These are phyloP conservation scores for Burhinus oedicnemus DNA, from an alignment of 2,113 vertebrate species.

Conservation along the genomic window DNA sequence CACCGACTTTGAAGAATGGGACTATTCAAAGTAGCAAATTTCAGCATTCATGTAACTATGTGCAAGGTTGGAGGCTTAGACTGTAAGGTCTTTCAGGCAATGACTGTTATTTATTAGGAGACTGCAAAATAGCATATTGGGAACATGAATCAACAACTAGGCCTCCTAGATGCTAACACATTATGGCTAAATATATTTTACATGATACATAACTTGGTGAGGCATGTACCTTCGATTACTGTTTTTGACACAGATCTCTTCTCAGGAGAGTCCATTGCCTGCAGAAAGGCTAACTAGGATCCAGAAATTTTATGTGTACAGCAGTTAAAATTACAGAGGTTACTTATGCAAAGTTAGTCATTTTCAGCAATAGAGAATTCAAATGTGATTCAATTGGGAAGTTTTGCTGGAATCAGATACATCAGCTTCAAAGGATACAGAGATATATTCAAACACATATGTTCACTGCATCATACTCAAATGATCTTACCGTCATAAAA, in stretches of 20 bases:
- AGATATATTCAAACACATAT: not conserved
- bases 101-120: not conserved
- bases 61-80: not conserved
- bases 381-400: not conserved
- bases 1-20: not conserved
- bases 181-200: not conserved
- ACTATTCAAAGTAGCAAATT: not conserved
- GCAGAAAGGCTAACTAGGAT: not conserved
- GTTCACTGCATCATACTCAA: not conserved
- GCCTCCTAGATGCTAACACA: not conserved
- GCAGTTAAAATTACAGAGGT: not conserved
- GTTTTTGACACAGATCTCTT: not conserved
- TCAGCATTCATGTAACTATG: not conserved
- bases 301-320: not conserved
- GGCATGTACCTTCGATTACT: not conserved
- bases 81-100: not conserved
- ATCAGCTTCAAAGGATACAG: not conserved
- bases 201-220: not conserved
- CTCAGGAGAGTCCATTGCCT: not conserved
- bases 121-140: not conserved
- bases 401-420: not conserved
- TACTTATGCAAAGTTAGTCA: not conserved
- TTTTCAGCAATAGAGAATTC: not conserved
- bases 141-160: not conserved
- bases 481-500: not conserved